Base-by-base conservation (phyloP, 2,888 invertebrate species). In the Drosophila barbarae region DNA sequence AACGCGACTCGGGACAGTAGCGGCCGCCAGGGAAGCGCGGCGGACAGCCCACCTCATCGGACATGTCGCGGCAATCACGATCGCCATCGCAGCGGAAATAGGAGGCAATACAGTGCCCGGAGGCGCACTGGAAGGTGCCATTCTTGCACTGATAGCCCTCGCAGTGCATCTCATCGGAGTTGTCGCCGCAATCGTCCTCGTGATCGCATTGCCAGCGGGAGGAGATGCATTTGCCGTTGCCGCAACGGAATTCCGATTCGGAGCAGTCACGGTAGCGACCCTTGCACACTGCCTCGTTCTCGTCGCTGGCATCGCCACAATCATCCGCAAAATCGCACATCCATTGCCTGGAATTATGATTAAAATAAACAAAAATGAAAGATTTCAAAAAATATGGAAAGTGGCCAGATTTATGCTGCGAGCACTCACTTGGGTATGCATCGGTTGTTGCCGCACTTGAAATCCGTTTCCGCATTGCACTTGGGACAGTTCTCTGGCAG, bases 321-420 rank as follows among this genome's bases (percentile, higher is more conserved):
- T 99, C 98, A 84, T 98, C 97, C 30, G 98, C 96, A 89, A 97
- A 98, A 87, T 99, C 98, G 87, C 98, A 99, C 77, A 94, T 92
- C 98, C 98, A 98, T 86, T 97, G 95, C 77, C 89, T 90, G 47
- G 0, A 9, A 7, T 21, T 7, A 7, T 18, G 18, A 18, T 18
- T 18, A 1, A 18, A 3, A 23, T 8, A 8, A 8, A n/a, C n/a
- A n/a, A 35, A n/a, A 8, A n/a, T n/a, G 3, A 35, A 8, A 7
- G n/a, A 35, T 36, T 36, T 18, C n/a, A n/a, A 18, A 18, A 39
- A 13, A 1, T 3, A 21, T 3, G 5, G 36, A 3, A 39, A 13
- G 1, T 3, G 2, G 12, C 6, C 0, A 13, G 1, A 10, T 5
- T 18, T 15, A 10, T 5, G 7, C 1, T 1, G 0, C 13, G 2